Evolutionary conservation across 2,888 invertebrate species (phyloP).

Genomic region (Metacarcinus magister): DNA sequence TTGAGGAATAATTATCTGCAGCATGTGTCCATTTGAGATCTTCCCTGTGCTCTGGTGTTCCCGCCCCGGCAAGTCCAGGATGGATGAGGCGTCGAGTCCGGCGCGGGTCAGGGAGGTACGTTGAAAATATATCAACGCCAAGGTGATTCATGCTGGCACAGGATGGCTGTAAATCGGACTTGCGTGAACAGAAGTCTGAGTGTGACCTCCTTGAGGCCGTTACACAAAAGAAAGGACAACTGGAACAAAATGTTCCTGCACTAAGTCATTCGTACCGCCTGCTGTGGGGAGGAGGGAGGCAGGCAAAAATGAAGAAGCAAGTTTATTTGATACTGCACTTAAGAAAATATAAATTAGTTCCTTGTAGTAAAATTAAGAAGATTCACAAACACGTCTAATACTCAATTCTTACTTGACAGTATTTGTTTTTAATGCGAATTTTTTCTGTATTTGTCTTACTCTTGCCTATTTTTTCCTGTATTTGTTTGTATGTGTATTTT

Average conservation of each 20-base stretch:
- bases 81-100: constrained; percentile 46
- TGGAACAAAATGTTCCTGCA: background rate
- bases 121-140: constrained; percentile 59
- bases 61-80: background rate
- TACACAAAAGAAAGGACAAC: background rate
- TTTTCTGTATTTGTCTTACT: too few relatives aligned
- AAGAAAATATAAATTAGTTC: too few relatives aligned
- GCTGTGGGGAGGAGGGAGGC: background rate
- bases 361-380: too few relatives aligned
- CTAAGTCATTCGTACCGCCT: background rate
- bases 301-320: background rate
- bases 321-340: too few relatives aligned
- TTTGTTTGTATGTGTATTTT: too few relatives aligned
- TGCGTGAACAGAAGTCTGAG: background rate
- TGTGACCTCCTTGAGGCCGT: constrained; percentile 17
- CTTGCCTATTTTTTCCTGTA: too few relatives aligned
- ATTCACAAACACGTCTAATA: background rate
- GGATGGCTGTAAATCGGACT: constrained; percentile 55
- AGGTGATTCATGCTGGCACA: constrained; percentile 53
- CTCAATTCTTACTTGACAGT: too few relatives aligned
- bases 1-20: background rate
- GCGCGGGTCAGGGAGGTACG: background rate
- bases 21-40: background rate
- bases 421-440: too few relatives aligned
- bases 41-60: background rate